Base-by-base conservation (phyloP, 2,113 vertebrate genomes). In the Cariama cristata region DNA sequence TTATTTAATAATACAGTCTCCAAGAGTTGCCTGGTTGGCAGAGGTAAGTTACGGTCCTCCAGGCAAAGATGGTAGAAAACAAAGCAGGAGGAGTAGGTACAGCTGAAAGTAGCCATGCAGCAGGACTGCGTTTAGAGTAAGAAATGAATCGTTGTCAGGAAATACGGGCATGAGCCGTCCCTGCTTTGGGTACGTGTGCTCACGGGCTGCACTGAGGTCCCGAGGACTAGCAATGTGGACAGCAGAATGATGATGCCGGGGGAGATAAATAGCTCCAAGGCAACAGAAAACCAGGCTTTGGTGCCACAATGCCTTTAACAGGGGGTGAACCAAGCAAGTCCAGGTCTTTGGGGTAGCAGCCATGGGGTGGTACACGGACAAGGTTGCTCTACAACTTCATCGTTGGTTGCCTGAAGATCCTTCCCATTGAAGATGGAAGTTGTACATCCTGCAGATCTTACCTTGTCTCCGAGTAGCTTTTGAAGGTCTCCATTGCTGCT, bases 381-480 rank as follows among this genome's bases (percentile, higher is more conserved):
- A 63, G 38, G 47, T 68, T 7, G 0, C 60, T 71, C 52, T 56
- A 12, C 15, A 23, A 3, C 44, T 26, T 79, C 56, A 71, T 75
- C 12, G 7, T 7, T 38, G 56, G 4, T 38, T 86, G 30, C 30
- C 23, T 56, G 44, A 67, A 68, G 44, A 16, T 44, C 35, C 53
- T 88, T 62, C 38, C 12, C 3, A 6, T 21, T 14, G 26, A 79
- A 66, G 27, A 33, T 24, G 26, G 19, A 69, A 60, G 32, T 16
- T 50, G 18, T 33, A 28, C 4, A 2, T 68, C 44, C 62, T 73
- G n/a, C 10, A 64, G 55, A 12, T 52, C 60, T 45, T 66, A 11
- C 33, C 24, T 73, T 0, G 0, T 1, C 0, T 45, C 47, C 38
- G 33, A 33, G 42, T 24, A n/a, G 22, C 15, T 74, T 81, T 67